phyloP scores from a whole-genome alignment of 2,888 invertebrate genomes.

The Chironomus riparius region DNA sequence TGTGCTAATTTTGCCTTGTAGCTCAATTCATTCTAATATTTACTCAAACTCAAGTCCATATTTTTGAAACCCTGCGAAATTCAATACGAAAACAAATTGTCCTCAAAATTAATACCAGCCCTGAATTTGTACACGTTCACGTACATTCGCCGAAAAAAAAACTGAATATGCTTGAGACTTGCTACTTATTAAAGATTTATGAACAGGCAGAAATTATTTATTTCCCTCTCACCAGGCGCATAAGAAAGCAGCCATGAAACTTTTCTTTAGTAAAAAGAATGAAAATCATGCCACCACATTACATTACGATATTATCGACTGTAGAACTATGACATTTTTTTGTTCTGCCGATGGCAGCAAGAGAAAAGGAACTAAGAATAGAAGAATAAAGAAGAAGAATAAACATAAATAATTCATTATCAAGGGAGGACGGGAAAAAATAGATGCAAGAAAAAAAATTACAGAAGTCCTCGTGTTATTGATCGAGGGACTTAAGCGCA shows the following conservation, averaged over 20 bases:
- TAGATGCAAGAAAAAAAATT: not conserved
- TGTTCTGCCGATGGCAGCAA: not conserved
- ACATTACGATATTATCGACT: constrained; percentile 6
- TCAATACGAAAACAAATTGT: no score
- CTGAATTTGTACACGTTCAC: no score
- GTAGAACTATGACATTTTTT: constrained; percentile 1
- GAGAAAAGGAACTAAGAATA: no score
- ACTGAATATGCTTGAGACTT: not conserved
- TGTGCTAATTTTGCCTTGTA: no score
- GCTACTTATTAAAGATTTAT: constrained; percentile 13
- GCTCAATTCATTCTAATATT: no score
- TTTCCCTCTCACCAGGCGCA: not conserved
- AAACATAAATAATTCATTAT: constrained; percentile 21
- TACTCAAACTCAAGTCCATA: no score
- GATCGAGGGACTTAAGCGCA: no score
- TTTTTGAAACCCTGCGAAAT: no score
- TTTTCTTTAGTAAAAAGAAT: not conserved
- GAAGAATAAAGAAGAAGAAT: not conserved
- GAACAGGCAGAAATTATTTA: constrained; percentile 12
- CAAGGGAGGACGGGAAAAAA: not conserved
- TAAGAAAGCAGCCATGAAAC: not conserved
- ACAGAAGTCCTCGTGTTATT: no score
- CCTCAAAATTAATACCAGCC: no score
- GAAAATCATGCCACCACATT: not conserved
- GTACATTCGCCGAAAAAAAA: not conserved